A percentile compares a stretch with the other conserved stretches of the same genome.
These are phyloP conservation scores for Zele albiditarsus DNA, from an alignment of 2,888 invertebrate genomes.

Conservation along the genomic window DNA sequence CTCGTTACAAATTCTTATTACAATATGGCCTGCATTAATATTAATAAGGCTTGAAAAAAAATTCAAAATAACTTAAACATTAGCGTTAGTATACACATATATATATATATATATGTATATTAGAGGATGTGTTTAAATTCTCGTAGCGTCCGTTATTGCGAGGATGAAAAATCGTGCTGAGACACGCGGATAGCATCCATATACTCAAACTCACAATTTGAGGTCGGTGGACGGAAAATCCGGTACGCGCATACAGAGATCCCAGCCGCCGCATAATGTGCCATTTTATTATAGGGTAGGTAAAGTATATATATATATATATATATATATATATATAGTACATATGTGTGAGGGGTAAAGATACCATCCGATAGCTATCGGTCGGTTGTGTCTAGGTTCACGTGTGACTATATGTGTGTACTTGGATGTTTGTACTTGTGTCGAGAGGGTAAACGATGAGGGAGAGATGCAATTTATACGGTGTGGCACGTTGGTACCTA, in stretches of 20 bases:
- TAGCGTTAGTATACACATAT: neutral
- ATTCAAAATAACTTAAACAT: conserved; percentile 22
- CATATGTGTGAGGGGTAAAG: conserved; percentile 19
- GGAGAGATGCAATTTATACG: conserved; percentile 40
- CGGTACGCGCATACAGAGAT: conserved; percentile 55
- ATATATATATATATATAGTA: conserved; percentile 43
- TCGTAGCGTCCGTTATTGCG: conserved; percentile 29
- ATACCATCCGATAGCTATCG: conserved; percentile 9
- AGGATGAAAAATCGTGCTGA: conserved; percentile 41
- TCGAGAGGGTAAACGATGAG: conserved; percentile 39
- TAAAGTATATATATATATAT: conserved; percentile 64
- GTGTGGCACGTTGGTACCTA: neutral
- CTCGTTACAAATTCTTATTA: neutral
- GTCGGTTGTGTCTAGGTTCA: conserved; percentile 17
- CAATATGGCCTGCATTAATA: conserved; percentile 14
- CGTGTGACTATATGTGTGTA: conserved; percentile 17
- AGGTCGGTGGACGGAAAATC: conserved; percentile 33
- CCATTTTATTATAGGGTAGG: conserved; percentile 63
- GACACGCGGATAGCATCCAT: conserved; percentile 27
- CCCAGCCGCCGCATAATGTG: conserved; percentile 61
- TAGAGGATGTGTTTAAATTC: conserved; percentile 37
- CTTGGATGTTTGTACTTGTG: conserved; percentile 26
- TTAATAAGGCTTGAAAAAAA: conserved; percentile 11
- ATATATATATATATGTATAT: neutral
- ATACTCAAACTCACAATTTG: conserved; percentile 1